Conservation (phyloP, 1,140 invertebrate genomes). For the Ostrea edulis region DNA sequence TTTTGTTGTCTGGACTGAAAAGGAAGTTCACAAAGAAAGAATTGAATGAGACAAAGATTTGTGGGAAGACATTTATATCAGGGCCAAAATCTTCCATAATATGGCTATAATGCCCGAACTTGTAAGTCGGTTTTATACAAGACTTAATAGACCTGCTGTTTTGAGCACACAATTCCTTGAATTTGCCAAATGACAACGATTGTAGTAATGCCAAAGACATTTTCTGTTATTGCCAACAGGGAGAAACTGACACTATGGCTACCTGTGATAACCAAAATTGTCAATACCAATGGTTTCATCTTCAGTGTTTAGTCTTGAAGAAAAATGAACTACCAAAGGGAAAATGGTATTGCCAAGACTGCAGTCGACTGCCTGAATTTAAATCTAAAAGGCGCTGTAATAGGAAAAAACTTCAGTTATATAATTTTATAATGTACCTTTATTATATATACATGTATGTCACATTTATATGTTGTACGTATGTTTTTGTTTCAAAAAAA, state of each 20-base stretch:
- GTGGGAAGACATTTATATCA: too few species aligned
- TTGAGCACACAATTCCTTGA: not conserved
- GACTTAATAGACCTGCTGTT: not conserved
- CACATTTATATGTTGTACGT: too few species aligned
- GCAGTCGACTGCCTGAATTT: conserved; percentile 37
- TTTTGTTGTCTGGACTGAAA: conserved; percentile 51
- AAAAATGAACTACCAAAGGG: conserved; percentile 16
- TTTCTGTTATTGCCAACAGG: not conserved
- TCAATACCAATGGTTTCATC: conserved; percentile 18
- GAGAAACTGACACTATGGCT: not conserved
- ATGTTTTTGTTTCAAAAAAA: too few species aligned
- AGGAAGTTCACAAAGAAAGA: conserved; percentile 17
- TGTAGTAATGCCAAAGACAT: not conserved
- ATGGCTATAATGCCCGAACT: conserved; percentile 38
- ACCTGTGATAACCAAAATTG: conserved; percentile 42
- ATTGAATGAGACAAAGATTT: not conserved
- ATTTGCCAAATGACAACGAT: not conserved
- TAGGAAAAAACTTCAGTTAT: too few species aligned
- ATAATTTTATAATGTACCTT: too few species aligned
- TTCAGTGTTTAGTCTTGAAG: not conserved
- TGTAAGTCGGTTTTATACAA: not conserved
- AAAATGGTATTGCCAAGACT: conserved; percentile 33
- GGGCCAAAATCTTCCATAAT: not conserved
- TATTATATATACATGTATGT: too few species aligned
- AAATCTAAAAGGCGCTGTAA: not conserved